A percentile compares a stretch with the other conserved stretches of the same genome.
These are phyloP conservation scores for Trichomalopsis sarcophagae DNA, from an alignment of 1,140 invertebrate species.

Conservation along the genomic window DNA sequence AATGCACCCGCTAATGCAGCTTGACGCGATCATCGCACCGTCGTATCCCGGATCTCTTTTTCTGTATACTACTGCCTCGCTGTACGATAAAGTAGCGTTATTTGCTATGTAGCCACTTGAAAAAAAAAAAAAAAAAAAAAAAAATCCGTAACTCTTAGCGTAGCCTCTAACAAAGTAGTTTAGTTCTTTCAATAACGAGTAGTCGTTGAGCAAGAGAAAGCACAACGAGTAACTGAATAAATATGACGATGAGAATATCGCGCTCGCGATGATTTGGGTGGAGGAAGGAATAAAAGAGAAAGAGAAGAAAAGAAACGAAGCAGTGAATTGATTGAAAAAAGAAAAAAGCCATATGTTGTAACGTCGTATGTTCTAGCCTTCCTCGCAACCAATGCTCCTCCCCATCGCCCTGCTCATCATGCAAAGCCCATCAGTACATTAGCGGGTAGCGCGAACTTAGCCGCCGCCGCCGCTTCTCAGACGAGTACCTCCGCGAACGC, in stretches of 20 bases:
- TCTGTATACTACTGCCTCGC: no score
- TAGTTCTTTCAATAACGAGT: not conserved
- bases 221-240: no score
- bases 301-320: not conserved
- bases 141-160: not conserved
- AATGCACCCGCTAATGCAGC: no score
- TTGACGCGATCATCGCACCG: no score
- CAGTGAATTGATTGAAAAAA: not conserved
- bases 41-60: no score
- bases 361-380: slow-evolving; percentile 68
- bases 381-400: slow-evolving; percentile 74
- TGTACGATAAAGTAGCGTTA: not conserved
- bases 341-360: not conserved
- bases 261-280: not conserved
- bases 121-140: no score
- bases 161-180: not conserved
- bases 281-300: slow-evolving; percentile 9
- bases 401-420: slow-evolving; percentile 69
- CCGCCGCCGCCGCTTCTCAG: no score
- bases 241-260: not conserved
- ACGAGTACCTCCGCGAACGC: slow-evolving; percentile 22
- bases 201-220: not conserved
- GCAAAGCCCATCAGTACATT: slow-evolving; percentile 40
- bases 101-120: not conserved
- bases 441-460: slow-evolving; percentile 22